phyloP scores from a whole-genome alignment of 2,888 invertebrate species.

The Drosophila nigricruria region DNA sequence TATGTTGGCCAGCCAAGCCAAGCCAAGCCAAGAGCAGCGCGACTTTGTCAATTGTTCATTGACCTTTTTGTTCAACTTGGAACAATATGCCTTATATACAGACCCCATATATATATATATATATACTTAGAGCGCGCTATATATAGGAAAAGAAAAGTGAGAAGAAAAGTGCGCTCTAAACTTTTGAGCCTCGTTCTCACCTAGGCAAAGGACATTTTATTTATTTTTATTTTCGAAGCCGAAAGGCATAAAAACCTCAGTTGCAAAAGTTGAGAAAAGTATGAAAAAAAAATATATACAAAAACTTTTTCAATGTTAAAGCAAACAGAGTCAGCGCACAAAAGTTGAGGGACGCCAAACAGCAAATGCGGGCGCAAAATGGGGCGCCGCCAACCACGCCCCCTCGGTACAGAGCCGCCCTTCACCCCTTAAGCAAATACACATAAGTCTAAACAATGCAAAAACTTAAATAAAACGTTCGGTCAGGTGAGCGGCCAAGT shows the following conservation, averaged over 20 bases:
- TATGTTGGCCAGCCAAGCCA: constrained; percentile 36
- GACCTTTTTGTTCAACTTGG: constrained; percentile 64
- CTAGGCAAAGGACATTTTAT: constrained; percentile 39
- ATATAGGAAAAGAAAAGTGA: constrained; percentile 13
- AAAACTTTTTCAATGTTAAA: constrained; percentile 68
- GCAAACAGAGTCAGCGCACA: constrained; percentile 56
- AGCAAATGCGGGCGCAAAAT: constrained; percentile 15
- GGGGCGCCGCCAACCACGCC: not conserved
- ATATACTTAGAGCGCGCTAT: not conserved
- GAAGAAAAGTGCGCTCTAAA: constrained; percentile 29
- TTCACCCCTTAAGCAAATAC: constrained; percentile 50
- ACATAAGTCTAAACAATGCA: constrained; percentile 60
- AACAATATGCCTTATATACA: constrained; percentile 10
- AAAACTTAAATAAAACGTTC: constrained; percentile 66
- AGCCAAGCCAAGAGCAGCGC: constrained; percentile 30
- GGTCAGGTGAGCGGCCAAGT: constrained; percentile 30
- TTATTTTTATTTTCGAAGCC: constrained; percentile 26
- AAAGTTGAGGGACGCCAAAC: constrained; percentile 42
- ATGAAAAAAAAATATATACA: not conserved
- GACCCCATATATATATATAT: constrained; percentile 6
- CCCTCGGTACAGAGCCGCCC: not conserved
- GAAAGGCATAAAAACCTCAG: constrained; percentile 37
- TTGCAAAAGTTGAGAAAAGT: constrained; percentile 40
- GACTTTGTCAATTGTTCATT: constrained; percentile 65
- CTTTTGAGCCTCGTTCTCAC: constrained; percentile 47